Conservation (phyloP, 2,888 invertebrate species). For the Drosophila anceps region DNA sequence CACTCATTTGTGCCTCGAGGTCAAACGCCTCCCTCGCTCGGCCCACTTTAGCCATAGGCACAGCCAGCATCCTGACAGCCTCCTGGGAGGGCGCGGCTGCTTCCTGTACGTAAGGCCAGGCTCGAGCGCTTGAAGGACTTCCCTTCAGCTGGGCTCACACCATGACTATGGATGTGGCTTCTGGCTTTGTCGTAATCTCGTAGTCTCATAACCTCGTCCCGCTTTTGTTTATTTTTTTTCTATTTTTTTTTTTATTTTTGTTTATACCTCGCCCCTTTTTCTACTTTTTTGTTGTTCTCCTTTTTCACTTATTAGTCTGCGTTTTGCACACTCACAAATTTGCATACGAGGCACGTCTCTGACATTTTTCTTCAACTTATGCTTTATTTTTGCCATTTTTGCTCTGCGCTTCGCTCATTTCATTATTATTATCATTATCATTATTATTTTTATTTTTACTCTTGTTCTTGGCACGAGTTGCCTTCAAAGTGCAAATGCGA, state of each 20-base stretch:
- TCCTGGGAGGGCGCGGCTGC: constrained; percentile 23
- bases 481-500: constrained; percentile 70
- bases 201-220: constrained; percentile 25
- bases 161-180: constrained; percentile 38
- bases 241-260: constrained; percentile 61
- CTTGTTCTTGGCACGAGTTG: constrained; percentile 22
- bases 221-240: constrained; percentile 6
- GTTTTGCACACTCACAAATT: constrained; percentile 77
- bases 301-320: constrained; percentile 76
- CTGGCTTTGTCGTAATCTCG: constrained; percentile 45
- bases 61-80: constrained; percentile 18
- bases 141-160: constrained; percentile 35
- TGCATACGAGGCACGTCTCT: constrained; percentile 82
- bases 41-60: background rate
- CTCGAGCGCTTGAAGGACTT: constrained; percentile 55
- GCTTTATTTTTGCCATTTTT: constrained; percentile 58
- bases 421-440: constrained; percentile 62
- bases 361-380: constrained; percentile 71
- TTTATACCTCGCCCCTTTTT: constrained; percentile 15
- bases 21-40: constrained; percentile 13
- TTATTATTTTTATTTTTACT: constrained; percentile 48
- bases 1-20: constrained; percentile 54
- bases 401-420: constrained; percentile 55
- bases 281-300: constrained; percentile 4
- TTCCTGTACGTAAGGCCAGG: constrained; percentile 50